These are phyloP conservation scores for Acomys russatus DNA, from an alignment of 2,797 vertebrate species.

Conservation along the genomic window DNA sequence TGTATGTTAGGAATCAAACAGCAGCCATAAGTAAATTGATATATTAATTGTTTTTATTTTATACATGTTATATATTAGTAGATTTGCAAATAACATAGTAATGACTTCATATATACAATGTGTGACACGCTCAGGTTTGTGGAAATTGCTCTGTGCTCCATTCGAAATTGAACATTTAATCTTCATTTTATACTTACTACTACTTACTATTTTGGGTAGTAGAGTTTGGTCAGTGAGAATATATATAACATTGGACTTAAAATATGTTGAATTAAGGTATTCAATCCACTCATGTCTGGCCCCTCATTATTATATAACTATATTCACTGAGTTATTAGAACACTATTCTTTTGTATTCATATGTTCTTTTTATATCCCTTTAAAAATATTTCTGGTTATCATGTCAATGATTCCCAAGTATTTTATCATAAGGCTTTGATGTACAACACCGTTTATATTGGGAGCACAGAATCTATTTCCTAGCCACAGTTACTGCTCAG, in stretches of 20 bases:
- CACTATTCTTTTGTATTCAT: conserved; percentile 50
- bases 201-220: conserved; percentile 21
- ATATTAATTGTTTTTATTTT: conserved; percentile 62
- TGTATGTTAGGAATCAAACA: background rate
- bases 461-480: background rate
- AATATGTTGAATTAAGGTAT: conserved; percentile 29
- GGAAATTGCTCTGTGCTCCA: background rate
- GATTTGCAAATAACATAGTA: conserved; percentile 46
- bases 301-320: background rate
- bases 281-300: background rate
- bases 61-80: background rate
- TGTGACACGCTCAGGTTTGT: conserved; percentile 56
- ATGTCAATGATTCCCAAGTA: conserved; percentile 27
- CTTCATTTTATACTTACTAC: conserved; percentile 38
- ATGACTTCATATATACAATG: conserved; percentile 21
- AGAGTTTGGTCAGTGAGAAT: conserved; percentile 37
- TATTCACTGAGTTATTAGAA: conserved; percentile 34
- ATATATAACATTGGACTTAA: conserved; percentile 55
- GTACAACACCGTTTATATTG: background rate
- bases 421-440: conserved; percentile 50
- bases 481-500: conserved; percentile 32
- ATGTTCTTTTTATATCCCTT: conserved; percentile 6
- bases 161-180: conserved; percentile 49
- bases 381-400: conserved; percentile 15
- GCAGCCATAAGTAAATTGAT: conserved; percentile 49